These are phyloP conservation scores for Lagorchestes hirsutus DNA, from an alignment of 2,797 vertebrate species.

Conservation along the genomic window DNA sequence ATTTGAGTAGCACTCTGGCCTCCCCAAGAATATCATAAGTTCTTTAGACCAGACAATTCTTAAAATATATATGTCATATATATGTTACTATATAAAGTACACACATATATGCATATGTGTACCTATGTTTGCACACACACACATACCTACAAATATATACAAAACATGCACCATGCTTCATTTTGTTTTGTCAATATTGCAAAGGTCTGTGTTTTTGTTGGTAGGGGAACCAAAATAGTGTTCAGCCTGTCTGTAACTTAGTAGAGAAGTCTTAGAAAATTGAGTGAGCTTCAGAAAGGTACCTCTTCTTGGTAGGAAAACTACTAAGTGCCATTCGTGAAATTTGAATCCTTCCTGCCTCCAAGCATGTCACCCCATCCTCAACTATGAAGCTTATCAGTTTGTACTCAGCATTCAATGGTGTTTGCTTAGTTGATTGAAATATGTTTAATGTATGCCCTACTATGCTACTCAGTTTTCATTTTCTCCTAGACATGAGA, in stretches of 20 bases:
- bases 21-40: background rate
- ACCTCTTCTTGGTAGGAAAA: background rate
- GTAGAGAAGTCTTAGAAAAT: background rate
- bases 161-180: background rate
- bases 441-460: slow-evolving; percentile 32
- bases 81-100: no score
- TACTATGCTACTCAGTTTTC: slow-evolving; percentile 30
- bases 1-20: background rate
- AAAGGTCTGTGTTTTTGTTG: background rate
- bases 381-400: background rate
- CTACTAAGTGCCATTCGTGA: background rate
- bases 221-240: background rate
- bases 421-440: slow-evolving; percentile 31
- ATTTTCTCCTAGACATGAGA: slow-evolving; percentile 43
- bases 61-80: no score
- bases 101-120: no score
- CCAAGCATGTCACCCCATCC: background rate
- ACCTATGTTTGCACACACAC: no score
- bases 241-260: background rate
- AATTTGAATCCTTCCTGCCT: background rate
- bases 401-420: background rate
- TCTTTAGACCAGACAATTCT: background rate
- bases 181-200: background rate
- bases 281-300: background rate
- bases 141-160: no score